Conservation (phyloP, 2,797 vertebrate genomes). For the Halcyon smyrnensis region DNA sequence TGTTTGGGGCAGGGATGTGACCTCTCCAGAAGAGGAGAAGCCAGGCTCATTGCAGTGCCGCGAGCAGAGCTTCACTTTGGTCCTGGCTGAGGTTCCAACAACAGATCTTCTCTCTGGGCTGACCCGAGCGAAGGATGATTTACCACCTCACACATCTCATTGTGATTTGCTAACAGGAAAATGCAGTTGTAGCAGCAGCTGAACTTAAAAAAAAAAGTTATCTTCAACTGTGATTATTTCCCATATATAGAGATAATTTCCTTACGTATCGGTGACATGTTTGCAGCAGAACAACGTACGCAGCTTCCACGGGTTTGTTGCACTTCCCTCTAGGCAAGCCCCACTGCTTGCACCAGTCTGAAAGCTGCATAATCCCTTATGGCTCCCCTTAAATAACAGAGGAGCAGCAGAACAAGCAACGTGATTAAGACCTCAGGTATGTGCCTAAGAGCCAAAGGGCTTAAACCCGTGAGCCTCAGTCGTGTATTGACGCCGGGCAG, state of each 20-base stretch:
- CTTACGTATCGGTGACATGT: rapidly evolving
- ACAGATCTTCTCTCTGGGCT: not conserved
- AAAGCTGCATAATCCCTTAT: not conserved
- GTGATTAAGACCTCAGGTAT: not conserved
- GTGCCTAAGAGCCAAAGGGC: rapidly evolving
- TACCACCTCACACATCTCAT: rapidly evolving
- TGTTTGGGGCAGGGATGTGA: not conserved
- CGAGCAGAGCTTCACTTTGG: rapidly evolving
- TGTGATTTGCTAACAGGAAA: not conserved
- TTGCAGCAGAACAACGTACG: rapidly evolving
- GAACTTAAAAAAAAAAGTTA: not conserved
- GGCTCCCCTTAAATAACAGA: not conserved
- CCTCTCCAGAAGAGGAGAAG: not conserved
- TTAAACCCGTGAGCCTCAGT: not conserved
- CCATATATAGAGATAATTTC: not conserved
- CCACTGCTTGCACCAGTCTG: not conserved
- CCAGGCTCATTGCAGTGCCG: not conserved
- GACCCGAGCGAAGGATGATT: not conserved
- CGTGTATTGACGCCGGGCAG: not conserved
- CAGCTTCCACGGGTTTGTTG: not conserved
- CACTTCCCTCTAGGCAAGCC: not conserved
- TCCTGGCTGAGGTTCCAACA: not conserved
- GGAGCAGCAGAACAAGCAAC: not conserved
- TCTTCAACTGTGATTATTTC: not conserved
- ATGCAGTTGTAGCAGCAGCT: not conserved